A percentile compares a stretch with the other conserved stretches of the same genome.
Evolutionary conservation across 2,888 invertebrate species (phyloP).

Genomic region (Drosophila diplacantha): DNA sequence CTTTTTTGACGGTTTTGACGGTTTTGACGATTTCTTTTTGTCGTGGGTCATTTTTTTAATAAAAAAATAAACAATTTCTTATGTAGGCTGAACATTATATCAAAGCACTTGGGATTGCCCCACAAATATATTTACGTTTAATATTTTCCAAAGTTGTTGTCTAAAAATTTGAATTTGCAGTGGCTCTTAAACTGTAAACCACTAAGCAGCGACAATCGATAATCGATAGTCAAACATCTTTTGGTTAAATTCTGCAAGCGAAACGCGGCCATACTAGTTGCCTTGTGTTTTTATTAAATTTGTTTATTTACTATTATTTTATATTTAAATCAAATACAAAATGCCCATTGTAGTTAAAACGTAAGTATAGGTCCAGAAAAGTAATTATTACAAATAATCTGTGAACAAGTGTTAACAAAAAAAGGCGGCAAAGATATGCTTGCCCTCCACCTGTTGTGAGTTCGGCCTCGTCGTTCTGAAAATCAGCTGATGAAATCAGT

Average conservation of each 20-base stretch:
- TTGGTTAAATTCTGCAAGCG: not conserved
- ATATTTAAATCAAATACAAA: not conserved
- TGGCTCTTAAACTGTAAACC: conserved; percentile 3
- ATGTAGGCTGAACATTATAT: conserved; percentile 27
- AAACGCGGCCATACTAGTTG: not conserved
- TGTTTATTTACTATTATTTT: not conserved
- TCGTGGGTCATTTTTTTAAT: conserved; percentile 36
- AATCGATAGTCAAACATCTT: not conserved
- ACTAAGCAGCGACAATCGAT: not conserved
- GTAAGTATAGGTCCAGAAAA: conserved; percentile 63
- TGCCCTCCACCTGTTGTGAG: too few relatives aligned
- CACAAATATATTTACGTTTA: not conserved
- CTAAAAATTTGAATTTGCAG: not conserved
- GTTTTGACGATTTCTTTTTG: conserved; percentile 28
- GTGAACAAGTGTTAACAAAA: not conserved
- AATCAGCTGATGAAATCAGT: too few relatives aligned
- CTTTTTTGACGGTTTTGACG: conserved; percentile 13
- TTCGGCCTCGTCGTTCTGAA: fast-evolving
- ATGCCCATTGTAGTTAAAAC: conserved; percentile 75
- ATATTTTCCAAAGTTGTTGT: not conserved
- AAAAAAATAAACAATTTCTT: not conserved
- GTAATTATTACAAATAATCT: not conserved
- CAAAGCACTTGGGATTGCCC: conserved; percentile 42
- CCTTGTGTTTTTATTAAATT: not conserved
- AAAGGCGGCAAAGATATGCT: conserved; percentile 1